Percentiles rank a stretch among this genome's conserved stretches.
Conservation (phyloP, 2,113 vertebrate genomes). For the Grus americana region DNA sequence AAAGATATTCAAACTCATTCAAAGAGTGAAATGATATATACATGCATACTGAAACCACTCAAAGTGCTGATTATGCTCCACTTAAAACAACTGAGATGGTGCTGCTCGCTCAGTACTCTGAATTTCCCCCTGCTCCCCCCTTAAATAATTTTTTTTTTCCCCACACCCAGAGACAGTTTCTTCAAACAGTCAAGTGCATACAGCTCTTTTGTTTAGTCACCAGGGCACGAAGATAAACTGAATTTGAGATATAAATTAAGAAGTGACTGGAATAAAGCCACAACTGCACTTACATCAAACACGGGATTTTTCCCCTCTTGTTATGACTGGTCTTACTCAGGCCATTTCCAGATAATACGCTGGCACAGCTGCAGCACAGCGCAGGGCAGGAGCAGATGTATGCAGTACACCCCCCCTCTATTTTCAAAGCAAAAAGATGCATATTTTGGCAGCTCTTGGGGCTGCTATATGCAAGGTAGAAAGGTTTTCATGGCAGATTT, state of each 20-base stretch:
- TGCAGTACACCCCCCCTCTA: background rate
- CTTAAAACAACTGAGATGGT: background rate
- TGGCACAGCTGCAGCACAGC: slow-evolving; percentile 48
- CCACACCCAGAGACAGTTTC: slow-evolving; percentile 45
- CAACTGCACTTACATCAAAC: slow-evolving; percentile 52
- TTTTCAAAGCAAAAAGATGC: slow-evolving; percentile 6
- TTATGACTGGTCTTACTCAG: slow-evolving; percentile 35
- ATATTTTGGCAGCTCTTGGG: slow-evolving; percentile 42
- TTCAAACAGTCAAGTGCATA: slow-evolving; percentile 53
- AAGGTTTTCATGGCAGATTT: slow-evolving; percentile 11
- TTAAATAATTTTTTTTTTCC: background rate
- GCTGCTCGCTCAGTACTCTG: background rate
- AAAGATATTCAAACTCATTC: background rate
- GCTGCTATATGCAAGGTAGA: slow-evolving; percentile 16
- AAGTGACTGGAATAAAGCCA: slow-evolving; percentile 63
- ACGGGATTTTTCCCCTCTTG: background rate
- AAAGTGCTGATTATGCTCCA: background rate
- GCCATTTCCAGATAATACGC: slow-evolving; percentile 25
- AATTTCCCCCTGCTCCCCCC: background rate
- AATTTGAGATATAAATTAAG: slow-evolving; percentile 54
- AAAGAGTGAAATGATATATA: background rate
- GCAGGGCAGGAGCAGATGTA: slow-evolving; percentile 41
- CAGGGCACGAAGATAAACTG: slow-evolving; percentile 36
- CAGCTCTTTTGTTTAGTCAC: slow-evolving; percentile 58
- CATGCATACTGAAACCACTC: background rate